Evolutionary conservation across 1,140 invertebrate species (phyloP).

Genomic region (Proales similis): DNA sequence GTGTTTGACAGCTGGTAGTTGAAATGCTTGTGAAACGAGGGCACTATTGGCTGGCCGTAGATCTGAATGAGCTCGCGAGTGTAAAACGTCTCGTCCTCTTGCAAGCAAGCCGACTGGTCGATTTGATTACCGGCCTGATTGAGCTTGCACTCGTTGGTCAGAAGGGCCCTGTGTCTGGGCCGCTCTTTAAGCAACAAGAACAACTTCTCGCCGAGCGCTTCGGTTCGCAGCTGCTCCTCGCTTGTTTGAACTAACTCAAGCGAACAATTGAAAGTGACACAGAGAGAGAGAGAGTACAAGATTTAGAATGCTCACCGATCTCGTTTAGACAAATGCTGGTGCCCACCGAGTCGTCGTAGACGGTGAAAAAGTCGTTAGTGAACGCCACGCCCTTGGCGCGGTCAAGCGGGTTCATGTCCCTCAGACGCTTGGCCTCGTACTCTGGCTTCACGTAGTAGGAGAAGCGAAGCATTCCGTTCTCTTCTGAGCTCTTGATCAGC

Average conservation of each 20-base stretch:
- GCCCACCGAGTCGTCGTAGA: slow-evolving; percentile 12
- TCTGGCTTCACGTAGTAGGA: slow-evolving; percentile 34
- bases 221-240: slow-evolving; percentile 33
- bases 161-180: slow-evolving; percentile 30
- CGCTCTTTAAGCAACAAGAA: slow-evolving; percentile 23
- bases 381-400: slow-evolving; percentile 25
- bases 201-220: slow-evolving; percentile 36
- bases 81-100: slow-evolving; percentile 35
- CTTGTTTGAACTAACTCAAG: slow-evolving; percentile 18
- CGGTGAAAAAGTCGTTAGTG: slow-evolving; percentile 36
- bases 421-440: slow-evolving; percentile 26
- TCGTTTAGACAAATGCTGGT: slow-evolving; percentile 28
- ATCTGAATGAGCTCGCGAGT: slow-evolving; percentile 30
- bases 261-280: not conserved
- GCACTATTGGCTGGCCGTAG: slow-evolving; percentile 35
- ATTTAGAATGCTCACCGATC: slow-evolving; percentile 17
- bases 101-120: not conserved
- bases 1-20: slow-evolving; percentile 34
- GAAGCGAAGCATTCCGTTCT: slow-evolving; percentile 16
- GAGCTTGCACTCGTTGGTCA: slow-evolving; percentile 36
- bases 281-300: not conserved
- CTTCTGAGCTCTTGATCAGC: slow-evolving; percentile 27
- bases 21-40: slow-evolving; percentile 33
- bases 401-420: slow-evolving; percentile 3
- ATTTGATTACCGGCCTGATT: slow-evolving; percentile 7